Evolutionary conservation across 2,888 invertebrate genomes (phyloP), one percentile per base, ranked within the genome.

Genomic region (Acheta domesticus): DNA sequence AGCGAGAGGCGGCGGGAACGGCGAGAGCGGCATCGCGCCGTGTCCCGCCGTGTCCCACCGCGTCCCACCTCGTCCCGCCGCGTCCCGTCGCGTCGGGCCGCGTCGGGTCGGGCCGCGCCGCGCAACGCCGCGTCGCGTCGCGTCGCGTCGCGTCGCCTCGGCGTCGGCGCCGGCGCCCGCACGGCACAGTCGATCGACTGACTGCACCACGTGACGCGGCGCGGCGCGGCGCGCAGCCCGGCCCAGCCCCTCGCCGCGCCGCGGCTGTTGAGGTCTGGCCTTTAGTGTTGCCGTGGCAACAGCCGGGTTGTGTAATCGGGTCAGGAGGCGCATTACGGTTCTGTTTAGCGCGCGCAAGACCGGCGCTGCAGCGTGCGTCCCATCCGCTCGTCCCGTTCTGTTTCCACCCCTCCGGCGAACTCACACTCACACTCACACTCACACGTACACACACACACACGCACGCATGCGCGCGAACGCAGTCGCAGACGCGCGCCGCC

Each of bases 251-350:
- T 19, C 62, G 62, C 62, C n/a, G 62, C 62, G 62, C 62, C 62
- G n/a, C 62, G 16, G 62, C n/a, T 62, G 62, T 62, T 62, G 62
- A 62, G 62, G 62, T 62, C 62, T 62, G 62, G 62, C 62, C 62
- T 62, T 62, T 12, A 62, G 62, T 62, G 62, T 62, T 62, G n/a
- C 62, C 62, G 62, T 62, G 62, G 62, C 62, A 62, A 62, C 62
- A 62, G 62, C 62, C 62, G 62, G 62, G 62, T 62, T 62, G 62
- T 62, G 62, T 62, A 62, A 62, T 62, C 62, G 62, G 62, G 62
- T 62, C 62, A 62, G 62, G 62, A 62, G 62, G 62, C 62, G 62
- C 62, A 62, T 62, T 62, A 19, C 62, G 62, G 62, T 62, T 62
- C 16, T 62, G 62, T 62, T 62, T 62, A 62, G 62, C n/a, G 62